Evolutionary conservation across 2,113 vertebrate species (phyloP).

Genomic region (Leucoraja erinaceus): DNA sequence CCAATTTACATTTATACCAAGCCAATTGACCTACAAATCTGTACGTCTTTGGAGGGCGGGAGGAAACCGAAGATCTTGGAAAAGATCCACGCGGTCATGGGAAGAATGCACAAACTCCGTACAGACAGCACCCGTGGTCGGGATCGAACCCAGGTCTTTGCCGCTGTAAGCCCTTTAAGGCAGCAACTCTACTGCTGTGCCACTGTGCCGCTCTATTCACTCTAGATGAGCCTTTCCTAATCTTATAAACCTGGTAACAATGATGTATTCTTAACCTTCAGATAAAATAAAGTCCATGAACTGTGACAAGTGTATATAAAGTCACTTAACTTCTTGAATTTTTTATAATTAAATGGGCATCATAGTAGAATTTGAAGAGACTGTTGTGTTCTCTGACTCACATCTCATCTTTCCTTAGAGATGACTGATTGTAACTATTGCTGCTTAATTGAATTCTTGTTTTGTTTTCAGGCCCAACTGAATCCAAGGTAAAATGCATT

Average conservation of each 20-base stretch:
- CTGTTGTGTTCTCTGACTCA: background rate
- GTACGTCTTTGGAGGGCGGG: no score
- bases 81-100: no score
- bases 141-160: no score
- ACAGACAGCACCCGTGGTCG: no score
- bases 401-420: background rate
- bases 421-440: background rate
- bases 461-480: background rate
- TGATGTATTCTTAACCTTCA: background rate
- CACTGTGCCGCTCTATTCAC: no score
- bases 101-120: no score
- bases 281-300: background rate
- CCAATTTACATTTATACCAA: no score
- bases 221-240: no score
- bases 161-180: no score
- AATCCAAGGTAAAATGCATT: background rate
- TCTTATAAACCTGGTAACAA: background rate
- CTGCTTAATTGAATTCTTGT: background rate
- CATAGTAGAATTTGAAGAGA: background rate
- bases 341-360: background rate
- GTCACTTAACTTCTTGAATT: background rate
- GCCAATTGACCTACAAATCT: no score
- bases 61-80: no score
- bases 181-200: no score
- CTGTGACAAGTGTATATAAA: background rate